Conservation (phyloP, 1,140 invertebrate genomes). For the Drosophila willistoni region DNA sequence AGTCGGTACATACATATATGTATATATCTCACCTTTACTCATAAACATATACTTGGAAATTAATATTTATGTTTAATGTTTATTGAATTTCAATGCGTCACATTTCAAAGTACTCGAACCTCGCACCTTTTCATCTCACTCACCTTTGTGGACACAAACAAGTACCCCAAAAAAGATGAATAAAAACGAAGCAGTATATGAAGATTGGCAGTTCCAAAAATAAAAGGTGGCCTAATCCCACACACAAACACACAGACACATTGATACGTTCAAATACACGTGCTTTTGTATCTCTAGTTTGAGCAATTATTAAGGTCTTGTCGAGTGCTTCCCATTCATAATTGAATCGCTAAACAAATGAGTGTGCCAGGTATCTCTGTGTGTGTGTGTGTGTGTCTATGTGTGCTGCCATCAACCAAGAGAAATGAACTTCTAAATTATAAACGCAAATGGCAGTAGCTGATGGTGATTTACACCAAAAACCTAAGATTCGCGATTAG, state of each 20-base stretch:
- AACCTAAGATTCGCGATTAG: not conserved
- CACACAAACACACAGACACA: not conserved
- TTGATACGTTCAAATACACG: not conserved
- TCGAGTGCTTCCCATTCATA: slow-evolving; percentile 14
- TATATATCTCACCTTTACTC: not conserved
- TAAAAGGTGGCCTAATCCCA: slow-evolving; percentile 4
- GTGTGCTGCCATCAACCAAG: not conserved
- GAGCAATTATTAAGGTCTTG: not conserved
- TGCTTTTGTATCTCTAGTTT: not conserved
- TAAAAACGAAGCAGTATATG: no score
- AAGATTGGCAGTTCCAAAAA: slow-evolving; percentile 3
- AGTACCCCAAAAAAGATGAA: not conserved
- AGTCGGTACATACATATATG: not conserved
- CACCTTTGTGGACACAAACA: slow-evolving; percentile 11
- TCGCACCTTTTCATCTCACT: slow-evolving; percentile 6
- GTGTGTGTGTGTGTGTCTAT: not conserved
- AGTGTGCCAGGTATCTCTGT: slow-evolving; percentile 10
- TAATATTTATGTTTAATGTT: slow-evolving; percentile 11
- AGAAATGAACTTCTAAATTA: not conserved
- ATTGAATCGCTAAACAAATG: slow-evolving; percentile 6
- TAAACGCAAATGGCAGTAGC: not conserved
- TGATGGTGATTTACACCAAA: not conserved
- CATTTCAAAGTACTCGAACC: not conserved
- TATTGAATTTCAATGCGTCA: slow-evolving; percentile 8
- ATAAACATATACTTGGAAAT: slow-evolving; percentile 8